Conservation (phyloP, 2,797 vertebrate genomes). For the Pangasius krempfi region DNA sequence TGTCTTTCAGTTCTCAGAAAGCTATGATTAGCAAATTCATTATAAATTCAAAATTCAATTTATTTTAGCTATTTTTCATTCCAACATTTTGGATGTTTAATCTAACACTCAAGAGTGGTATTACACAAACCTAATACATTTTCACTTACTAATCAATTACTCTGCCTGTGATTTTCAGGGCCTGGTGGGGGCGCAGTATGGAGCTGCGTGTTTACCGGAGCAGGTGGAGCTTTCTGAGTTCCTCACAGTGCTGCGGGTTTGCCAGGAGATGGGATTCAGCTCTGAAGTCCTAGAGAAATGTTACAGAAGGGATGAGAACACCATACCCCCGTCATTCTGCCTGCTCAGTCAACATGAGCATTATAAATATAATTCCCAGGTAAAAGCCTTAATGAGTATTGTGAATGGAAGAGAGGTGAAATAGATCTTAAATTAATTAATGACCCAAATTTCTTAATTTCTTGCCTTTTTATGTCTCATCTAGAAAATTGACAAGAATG, state of each 20-base stretch:
- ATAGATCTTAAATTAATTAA: neutral
- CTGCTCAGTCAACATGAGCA: conserved; percentile 7
- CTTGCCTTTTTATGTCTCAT: neutral
- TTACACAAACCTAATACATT: neutral
- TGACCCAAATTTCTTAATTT: neutral
- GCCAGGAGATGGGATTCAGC: conserved; percentile 67
- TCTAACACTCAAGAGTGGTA: neutral
- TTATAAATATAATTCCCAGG: conserved; percentile 22
- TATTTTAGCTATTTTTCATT: neutral
- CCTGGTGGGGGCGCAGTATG: conserved; percentile 77
- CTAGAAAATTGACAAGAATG: neutral
- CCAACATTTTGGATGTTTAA: neutral
- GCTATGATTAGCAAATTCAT: neutral
- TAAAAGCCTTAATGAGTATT: neutral
- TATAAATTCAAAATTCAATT: too few relatives aligned
- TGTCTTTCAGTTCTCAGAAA: neutral
- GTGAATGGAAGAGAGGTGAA: neutral
- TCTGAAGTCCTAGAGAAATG: conserved; percentile 68
- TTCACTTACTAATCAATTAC: neutral
- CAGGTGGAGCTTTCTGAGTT: conserved; percentile 76
- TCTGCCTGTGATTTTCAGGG: conserved; percentile 65
- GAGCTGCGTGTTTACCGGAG: conserved; percentile 66
- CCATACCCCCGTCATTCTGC: conserved; percentile 72
- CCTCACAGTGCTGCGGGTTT: conserved; percentile 71
- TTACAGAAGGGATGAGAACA: conserved; percentile 79